phyloP scores from a whole-genome alignment of 2,113 vertebrate species.

The Crotalus helleri region DNA sequence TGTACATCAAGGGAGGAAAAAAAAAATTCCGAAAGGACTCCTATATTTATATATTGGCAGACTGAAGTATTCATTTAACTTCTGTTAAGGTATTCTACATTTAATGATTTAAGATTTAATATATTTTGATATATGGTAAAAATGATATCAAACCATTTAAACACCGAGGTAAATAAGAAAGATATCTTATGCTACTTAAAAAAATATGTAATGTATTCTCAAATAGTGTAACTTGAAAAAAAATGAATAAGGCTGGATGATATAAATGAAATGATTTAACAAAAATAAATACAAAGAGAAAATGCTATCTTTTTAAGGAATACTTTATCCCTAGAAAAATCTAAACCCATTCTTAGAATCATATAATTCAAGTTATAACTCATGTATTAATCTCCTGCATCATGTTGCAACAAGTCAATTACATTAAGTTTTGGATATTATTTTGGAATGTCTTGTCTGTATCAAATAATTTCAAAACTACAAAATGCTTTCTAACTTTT shows the following conservation, averaged over 20 bases:
- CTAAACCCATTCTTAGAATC: background rate
- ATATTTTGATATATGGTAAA: background rate
- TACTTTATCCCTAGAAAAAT: constrained; percentile 46
- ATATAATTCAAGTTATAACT: constrained; percentile 53
- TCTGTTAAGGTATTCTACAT: background rate
- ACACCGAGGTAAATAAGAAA: background rate
- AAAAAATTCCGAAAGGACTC: background rate
- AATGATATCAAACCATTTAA: background rate
- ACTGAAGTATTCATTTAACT: background rate
- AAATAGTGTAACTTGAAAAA: background rate
- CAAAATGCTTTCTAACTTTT: background rate
- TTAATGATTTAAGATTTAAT: background rate
- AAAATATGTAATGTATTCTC: background rate
- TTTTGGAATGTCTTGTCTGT: background rate
- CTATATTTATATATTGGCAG: background rate
- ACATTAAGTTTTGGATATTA: constrained; percentile 61
- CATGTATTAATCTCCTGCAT: constrained; percentile 46
- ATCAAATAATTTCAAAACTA: background rate
- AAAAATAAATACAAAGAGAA: background rate
- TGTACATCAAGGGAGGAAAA: background rate
- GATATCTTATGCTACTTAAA: background rate
- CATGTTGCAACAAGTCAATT: constrained; percentile 43
- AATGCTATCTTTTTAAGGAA: constrained; percentile 49
- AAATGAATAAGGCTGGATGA: background rate
- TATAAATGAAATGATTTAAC: background rate